phyloP scores from a whole-genome alignment of 2,797 vertebrate genomes.

The Odontamblyopus lacepedii region DNA sequence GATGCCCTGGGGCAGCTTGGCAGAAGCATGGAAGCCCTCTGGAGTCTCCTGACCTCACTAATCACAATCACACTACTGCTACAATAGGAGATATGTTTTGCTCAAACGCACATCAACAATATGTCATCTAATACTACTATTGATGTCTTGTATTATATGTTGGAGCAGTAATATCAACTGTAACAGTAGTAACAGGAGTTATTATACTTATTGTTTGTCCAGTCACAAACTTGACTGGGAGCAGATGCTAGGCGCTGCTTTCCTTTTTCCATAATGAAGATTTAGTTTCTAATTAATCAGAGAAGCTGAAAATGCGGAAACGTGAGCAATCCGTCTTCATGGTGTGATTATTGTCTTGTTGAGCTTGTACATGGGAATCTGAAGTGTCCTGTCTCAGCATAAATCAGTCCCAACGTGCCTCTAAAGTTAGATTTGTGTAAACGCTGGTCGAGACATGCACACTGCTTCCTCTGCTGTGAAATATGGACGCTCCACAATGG shows the following conservation, averaged over 20 bases:
- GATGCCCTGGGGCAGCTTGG: no score
- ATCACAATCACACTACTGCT: no score
- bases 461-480: constrained; percentile 67
- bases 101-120: no score
- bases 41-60: no score
- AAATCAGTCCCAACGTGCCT: constrained; percentile 43
- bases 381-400: constrained; percentile 42
- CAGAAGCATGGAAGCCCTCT: no score
- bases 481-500: constrained; percentile 65
- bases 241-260: neutral
- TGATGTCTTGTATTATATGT: no score
- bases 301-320: neutral
- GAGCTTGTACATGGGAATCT: constrained; percentile 47
- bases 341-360: constrained; percentile 28
- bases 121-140: no score
- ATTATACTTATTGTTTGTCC: neutral
- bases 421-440: constrained; percentile 69
- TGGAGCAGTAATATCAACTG: no score
- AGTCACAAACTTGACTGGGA: neutral
- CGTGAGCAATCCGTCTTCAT: constrained; percentile 29
- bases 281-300: constrained; percentile 14
- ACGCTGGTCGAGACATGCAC: constrained; percentile 43
- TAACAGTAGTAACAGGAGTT: no score
- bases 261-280: constrained; percentile 7
- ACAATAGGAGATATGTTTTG: no score